phyloP scores from a whole-genome alignment of 2,113 vertebrate genomes.

The Hyperopisus bebe region DNA sequence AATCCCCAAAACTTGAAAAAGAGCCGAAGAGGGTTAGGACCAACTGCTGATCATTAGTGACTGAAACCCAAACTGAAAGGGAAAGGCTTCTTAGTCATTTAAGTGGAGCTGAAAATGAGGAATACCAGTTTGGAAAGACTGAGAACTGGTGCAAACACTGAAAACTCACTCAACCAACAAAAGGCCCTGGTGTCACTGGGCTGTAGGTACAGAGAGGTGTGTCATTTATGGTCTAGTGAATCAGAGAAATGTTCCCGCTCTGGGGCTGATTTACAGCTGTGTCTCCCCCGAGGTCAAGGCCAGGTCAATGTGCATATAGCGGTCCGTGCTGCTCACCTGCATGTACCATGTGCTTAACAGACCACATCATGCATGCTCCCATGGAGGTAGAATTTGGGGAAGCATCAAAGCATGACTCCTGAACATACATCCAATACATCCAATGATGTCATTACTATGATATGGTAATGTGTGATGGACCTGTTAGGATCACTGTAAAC shows the following conservation, averaged over 20 bases:
- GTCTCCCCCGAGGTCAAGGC: neutral
- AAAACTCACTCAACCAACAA: neutral
- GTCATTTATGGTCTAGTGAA: constrained; percentile 20
- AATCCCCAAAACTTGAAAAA: neutral
- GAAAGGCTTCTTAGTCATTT: neutral
- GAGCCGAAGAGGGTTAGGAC: neutral
- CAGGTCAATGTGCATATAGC: constrained; percentile 15
- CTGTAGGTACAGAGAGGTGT: constrained; percentile 3
- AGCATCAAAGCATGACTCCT: neutral
- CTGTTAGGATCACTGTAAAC: neutral
- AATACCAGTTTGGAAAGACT: neutral
- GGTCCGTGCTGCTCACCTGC: neutral
- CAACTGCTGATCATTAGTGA: neutral
- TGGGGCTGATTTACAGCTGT: constrained; percentile 14
- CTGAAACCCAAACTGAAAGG: neutral
- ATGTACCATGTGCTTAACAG: neutral
- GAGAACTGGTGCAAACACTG: neutral
- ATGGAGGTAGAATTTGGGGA: neutral
- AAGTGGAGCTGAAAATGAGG: neutral
- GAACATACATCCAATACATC: neutral
- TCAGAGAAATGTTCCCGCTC: neutral
- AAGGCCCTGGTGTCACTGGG: neutral
- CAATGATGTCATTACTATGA: neutral
- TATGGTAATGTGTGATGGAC: neutral
- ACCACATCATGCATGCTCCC: neutral